Percentiles rank a stretch among this genome's conserved stretches.
phyloP scores from a whole-genome alignment of 2,113 vertebrate genomes.

The Drymodes brunneopygia region DNA sequence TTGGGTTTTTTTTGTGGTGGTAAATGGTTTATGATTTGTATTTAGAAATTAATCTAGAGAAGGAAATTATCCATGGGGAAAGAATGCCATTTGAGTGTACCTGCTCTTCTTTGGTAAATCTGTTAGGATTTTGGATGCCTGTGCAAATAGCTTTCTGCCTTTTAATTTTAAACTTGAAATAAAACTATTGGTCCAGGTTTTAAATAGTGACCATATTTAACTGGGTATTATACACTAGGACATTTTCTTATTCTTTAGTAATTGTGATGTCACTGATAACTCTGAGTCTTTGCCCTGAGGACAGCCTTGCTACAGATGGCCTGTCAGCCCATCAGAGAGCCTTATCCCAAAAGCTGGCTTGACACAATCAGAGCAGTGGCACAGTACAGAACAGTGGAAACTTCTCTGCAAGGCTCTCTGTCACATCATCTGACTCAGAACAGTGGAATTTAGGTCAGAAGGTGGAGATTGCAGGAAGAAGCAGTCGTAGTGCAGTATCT shows the following conservation, averaged over 20 bases:
- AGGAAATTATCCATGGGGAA: not conserved
- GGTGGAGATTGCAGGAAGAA: not conserved
- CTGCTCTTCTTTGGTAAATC: not conserved
- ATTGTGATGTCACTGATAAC: not conserved
- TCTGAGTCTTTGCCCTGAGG: slow-evolving; percentile 17
- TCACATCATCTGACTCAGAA: not conserved
- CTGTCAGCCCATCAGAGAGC: not conserved
- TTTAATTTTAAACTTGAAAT: not conserved
- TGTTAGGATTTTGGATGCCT: not conserved
- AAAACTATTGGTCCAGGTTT: not conserved
- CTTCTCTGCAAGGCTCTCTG: not conserved
- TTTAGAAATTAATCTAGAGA: not conserved
- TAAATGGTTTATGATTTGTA: not conserved
- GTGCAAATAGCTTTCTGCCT: not conserved
- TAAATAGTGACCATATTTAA: not conserved
- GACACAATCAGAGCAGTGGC: not conserved
- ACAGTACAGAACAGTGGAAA: not conserved
- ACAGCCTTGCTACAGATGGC: slow-evolving; percentile 14
- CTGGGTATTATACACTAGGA: not conserved
- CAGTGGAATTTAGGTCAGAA: not conserved
- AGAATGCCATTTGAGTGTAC: not conserved
- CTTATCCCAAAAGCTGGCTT: not conserved
- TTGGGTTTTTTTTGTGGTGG: not conserved
- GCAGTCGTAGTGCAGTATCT: not conserved
- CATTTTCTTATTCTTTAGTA: not conserved